Base-by-base conservation (phyloP, 2,113 vertebrate genomes). In the Eulemur macaco region DNA sequence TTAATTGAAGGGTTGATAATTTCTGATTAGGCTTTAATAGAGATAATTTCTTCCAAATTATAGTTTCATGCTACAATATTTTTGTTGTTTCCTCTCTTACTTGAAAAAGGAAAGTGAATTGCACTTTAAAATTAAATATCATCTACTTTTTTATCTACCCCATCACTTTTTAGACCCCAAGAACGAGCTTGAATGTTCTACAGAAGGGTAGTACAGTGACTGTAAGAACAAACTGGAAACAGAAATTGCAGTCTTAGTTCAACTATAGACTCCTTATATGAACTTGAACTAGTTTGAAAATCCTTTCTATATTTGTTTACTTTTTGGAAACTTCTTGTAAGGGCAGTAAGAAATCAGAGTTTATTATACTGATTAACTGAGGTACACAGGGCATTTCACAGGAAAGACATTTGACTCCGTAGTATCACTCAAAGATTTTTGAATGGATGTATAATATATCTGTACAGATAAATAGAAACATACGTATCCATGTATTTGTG, bases 1-100 rank as follows among this genome's bases (percentile, higher is more conserved):
- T 82, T 74, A 74, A 83, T 83, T 63, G 12, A 58, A 69, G 94
- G 86, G 69, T 7, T 95, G 31, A 56, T 58, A 50, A 27, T 73
- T 92, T 92, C 82, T 91, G 37, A 88, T 82, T 96, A 71, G 69
- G 25, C 64, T 87, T 92, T 64, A 76, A 80, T 74, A 86, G 15
- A 76, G 50, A 64, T 39, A 14, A 54, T 85, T 89, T 91, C 3
- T 84, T 82, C 14, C 8, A n/a, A 85, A 11, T 81, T 12, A 91
- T 47, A n/a, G 0, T 85, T 87, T 92, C 14, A 63, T 5, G 47
- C 5, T 60, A 47, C 1, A 93, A 27, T 74, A 42, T 50, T 93
- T 88, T 92, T 86, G 14, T 69, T 89, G 1, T 77, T 91, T 93
- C 2, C 14, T 87, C 8, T 93, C 1, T 88, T 87, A 81, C 4